phyloP scores from a whole-genome alignment of 1,140 invertebrate genomes.

The Conus ventricosus region DNA sequence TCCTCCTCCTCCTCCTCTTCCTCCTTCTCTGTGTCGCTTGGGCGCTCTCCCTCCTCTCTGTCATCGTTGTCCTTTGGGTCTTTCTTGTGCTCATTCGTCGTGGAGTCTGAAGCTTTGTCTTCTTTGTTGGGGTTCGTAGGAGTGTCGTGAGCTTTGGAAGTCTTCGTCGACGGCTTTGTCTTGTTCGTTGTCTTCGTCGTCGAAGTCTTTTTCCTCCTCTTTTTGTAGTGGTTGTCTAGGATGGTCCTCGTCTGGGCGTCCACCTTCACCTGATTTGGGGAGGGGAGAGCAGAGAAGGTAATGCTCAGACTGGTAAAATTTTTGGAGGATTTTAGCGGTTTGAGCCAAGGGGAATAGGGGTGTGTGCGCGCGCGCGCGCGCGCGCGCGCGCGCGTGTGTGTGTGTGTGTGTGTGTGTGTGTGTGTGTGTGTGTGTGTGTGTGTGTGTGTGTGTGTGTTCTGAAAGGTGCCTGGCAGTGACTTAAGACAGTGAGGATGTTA shows the following conservation, averaged over 20 bases:
- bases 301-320: too few species aligned
- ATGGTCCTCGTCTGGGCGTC: slow-evolving; percentile 97
- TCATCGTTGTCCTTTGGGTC: not conserved
- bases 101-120: not conserved
- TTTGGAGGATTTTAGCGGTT: too few species aligned
- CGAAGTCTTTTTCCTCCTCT: slow-evolving; percentile 53
- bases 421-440: not conserved
- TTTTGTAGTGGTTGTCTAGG: slow-evolving; percentile 89
- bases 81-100: not conserved
- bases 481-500: not conserved
- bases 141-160: not conserved
- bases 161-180: not conserved
- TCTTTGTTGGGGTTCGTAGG: not conserved
- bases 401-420: not conserved
- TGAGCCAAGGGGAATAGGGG: too few species aligned
- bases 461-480: not conserved
- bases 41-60: not conserved
- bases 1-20: not conserved
- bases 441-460: not conserved
- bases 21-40: not conserved
- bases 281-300: too few species aligned
- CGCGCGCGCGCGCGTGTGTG: not conserved
- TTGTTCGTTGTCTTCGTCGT: not conserved
- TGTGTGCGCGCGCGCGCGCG: too few species aligned
- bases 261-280: slow-evolving; percentile 83